Percentiles rank a stretch among this genome's conserved stretches.
Evolutionary conservation across 2,888 invertebrate genomes (phyloP).

Genomic region (Cantharis rustica): DNA sequence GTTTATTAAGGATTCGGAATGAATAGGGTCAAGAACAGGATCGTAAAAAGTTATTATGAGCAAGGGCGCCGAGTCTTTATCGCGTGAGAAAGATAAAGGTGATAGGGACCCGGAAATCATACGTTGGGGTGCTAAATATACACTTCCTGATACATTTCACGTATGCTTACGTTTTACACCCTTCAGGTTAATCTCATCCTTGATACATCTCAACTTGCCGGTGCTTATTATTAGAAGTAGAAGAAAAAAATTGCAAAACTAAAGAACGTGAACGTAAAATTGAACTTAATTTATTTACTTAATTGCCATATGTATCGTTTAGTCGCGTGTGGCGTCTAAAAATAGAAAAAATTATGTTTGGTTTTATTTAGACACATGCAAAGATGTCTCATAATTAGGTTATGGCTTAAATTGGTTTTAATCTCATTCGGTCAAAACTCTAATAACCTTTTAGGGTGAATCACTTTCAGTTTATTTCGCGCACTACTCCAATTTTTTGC

Average conservation of each 20-base stretch:
- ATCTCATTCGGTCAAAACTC: not conserved
- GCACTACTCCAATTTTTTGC: not conserved
- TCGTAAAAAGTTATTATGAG: conserved; percentile 25
- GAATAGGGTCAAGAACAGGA: conserved; percentile 27
- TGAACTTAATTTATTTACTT: conserved; percentile 8
- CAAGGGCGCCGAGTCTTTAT: conserved; percentile 31
- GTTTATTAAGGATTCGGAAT: conserved; percentile 12
- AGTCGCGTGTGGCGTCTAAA: conserved; percentile 31
- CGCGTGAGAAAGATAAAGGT: conserved; percentile 40
- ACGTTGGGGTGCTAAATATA: conserved; percentile 46
- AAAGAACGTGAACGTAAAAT: not conserved
- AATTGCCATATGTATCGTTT: conserved; percentile 20
- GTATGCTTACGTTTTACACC: conserved; percentile 5
- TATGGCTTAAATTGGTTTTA: not conserved
- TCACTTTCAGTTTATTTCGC: not conserved
- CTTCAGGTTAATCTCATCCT: not conserved
- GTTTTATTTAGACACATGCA: conserved; percentile 20
- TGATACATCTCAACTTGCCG: not conserved
- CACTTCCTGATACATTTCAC: conserved; percentile 45
- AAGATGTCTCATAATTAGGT: conserved; percentile 8
- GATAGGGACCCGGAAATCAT: conserved; percentile 40
- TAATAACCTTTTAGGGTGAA: not conserved
- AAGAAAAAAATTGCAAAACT: not conserved
- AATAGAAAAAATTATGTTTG: conserved; percentile 22
- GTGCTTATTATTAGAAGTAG: not conserved